Conservation (phyloP, 2,888 invertebrate species). For the Antheraea assamensis region DNA sequence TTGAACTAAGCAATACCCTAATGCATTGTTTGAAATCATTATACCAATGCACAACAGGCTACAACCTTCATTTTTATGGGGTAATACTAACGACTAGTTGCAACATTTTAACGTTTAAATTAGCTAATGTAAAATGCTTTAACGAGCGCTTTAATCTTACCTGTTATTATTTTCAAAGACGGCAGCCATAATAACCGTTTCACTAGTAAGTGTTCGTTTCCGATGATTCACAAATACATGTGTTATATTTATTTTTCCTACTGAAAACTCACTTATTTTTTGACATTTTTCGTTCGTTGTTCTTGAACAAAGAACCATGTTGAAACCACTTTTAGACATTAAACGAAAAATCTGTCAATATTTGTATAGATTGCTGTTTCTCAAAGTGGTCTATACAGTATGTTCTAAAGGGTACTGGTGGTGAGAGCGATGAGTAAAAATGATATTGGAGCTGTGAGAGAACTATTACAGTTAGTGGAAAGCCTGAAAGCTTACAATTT, state of each 20-base stretch:
- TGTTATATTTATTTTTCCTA: slow-evolving; percentile 30
- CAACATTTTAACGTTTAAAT: slow-evolving; percentile 22
- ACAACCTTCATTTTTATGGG: background rate
- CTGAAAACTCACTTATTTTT: slow-evolving; percentile 30
- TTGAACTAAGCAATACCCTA: background rate
- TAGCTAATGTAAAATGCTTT: slow-evolving; percentile 22
- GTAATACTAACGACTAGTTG: background rate
- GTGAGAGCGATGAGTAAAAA: too few species aligned
- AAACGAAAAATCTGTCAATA: background rate
- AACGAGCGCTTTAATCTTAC: slow-evolving; percentile 26
- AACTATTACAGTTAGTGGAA: too few species aligned
- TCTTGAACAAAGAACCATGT: background rate
- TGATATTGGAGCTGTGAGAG: too few species aligned
- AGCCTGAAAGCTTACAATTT: too few species aligned
- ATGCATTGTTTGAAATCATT: background rate
- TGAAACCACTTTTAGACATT: background rate
- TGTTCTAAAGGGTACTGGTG: too few species aligned
- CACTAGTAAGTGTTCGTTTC: slow-evolving; percentile 11
- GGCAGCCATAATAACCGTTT: slow-evolving; percentile 17
- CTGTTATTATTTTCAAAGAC: slow-evolving; percentile 24
- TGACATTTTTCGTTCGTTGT: slow-evolving; percentile 26
- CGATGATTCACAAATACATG: slow-evolving; percentile 24
- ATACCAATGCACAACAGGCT: background rate
- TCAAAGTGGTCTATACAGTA: too few species aligned
- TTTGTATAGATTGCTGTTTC: background rate